Conservation (phyloP, 2,888 invertebrate species). For the Leptarthrus brevirostris region DNA sequence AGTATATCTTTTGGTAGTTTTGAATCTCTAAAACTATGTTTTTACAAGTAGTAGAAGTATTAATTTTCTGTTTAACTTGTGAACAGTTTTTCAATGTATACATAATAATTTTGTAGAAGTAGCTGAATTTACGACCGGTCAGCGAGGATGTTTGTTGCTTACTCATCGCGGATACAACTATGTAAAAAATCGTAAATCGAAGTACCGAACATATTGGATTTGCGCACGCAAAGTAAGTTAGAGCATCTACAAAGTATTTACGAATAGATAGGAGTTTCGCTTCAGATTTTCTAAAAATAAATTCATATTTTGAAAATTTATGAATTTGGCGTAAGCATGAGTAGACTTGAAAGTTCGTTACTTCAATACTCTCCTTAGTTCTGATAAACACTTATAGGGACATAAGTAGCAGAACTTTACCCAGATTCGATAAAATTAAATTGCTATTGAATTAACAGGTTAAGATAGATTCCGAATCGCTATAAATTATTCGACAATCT, state of each 20-base stretch:
- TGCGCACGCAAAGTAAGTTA: conserved; percentile 64
- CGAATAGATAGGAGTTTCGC: background rate
- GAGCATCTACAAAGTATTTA: background rate
- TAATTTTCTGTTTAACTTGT: background rate
- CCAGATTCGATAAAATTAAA: too few relatives aligned
- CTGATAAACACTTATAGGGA: too few relatives aligned
- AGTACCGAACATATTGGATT: conserved; percentile 66
- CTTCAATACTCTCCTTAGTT: too few relatives aligned
- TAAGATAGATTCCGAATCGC: too few relatives aligned
- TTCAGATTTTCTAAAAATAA: conserved; percentile 7
- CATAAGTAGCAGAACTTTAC: too few relatives aligned
- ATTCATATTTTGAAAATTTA: too few relatives aligned
- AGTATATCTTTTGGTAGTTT: too few relatives aligned
- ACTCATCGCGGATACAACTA: conserved; percentile 62
- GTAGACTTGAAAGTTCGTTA: too few relatives aligned
- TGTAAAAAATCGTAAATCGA: conserved; percentile 65
- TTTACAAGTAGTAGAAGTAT: background rate
- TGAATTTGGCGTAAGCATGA: too few relatives aligned
- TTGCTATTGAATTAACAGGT: too few relatives aligned
- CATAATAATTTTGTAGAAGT: conserved; percentile 60
- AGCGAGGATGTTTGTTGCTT: conserved; percentile 64
- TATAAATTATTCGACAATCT: too few relatives aligned
- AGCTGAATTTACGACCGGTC: conserved; percentile 64
- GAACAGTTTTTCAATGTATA: conserved; percentile 9
- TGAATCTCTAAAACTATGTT: too few relatives aligned